A percentile compares a stretch with the other conserved stretches of the same genome.
phyloP scores from a whole-genome alignment of 35 echinoderm and acorn worm genomes.

The Apostichopus japonicus region DNA sequence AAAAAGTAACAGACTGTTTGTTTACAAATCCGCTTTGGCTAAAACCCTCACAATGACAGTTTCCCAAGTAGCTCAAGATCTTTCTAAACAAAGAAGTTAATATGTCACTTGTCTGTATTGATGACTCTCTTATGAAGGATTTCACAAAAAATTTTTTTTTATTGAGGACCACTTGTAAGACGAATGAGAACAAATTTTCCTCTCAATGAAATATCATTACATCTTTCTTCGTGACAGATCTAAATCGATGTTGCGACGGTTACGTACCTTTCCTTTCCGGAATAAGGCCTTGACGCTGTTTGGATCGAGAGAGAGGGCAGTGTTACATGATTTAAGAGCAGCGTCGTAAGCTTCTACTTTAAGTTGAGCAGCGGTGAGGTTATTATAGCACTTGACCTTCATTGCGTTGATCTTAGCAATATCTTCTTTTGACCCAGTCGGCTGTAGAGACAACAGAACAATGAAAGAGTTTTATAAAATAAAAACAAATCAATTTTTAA shows the following conservation, averaged over 20 bases:
- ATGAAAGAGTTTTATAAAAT: too few species aligned
- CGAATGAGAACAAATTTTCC: neutral
- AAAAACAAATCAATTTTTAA: neutral
- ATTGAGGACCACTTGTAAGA: neutral
- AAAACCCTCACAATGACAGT: too few species aligned
- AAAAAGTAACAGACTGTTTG: too few species aligned
- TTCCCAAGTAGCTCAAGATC: too few species aligned
- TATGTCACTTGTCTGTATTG: too few species aligned
- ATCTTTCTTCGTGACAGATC: neutral
- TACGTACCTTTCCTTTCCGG: constrained; percentile 92
- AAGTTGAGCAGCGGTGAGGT: constrained; percentile 91
- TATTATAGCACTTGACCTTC: constrained; percentile 91
- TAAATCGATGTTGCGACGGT: neutral
- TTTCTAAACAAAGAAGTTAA: too few species aligned
- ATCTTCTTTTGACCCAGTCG: constrained; percentile 41
- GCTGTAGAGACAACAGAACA: neutral
- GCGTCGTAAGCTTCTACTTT: constrained; percentile 94
- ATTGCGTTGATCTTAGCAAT: constrained; percentile 45
- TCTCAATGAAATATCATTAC: too few species aligned
- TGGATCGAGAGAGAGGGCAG: constrained; percentile 66
- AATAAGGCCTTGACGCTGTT: constrained; percentile 98
- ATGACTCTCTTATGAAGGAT: too few species aligned
- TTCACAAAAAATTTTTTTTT: too few species aligned
- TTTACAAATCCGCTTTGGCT: too few species aligned
- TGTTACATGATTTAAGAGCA: constrained; percentile 90